phyloP scores from a whole-genome alignment of 2,888 invertebrate species.

The Opisthograptis luteolata region DNA sequence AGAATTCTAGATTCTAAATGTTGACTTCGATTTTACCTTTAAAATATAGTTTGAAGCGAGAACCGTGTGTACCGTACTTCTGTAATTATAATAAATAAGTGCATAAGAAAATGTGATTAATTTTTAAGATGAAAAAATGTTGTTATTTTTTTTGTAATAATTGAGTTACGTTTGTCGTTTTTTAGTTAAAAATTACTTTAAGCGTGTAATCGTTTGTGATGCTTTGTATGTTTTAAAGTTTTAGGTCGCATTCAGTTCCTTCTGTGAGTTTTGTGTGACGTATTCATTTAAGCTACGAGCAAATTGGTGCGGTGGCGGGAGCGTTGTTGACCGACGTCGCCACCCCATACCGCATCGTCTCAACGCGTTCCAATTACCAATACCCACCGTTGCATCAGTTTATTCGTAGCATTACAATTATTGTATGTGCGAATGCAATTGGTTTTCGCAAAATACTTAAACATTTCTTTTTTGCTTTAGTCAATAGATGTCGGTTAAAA shows the following conservation, averaged over 20 bases:
- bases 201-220: conserved; percentile 40
- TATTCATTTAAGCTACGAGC: background rate
- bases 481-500: background rate
- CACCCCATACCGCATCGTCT: no score
- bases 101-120: conserved; percentile 50
- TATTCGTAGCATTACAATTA: background rate
- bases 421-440: conserved; percentile 5
- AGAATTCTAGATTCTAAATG: background rate
- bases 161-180: conserved; percentile 71
- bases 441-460: conserved; percentile 15
- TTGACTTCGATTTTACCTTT: no score
- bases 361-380: no score
- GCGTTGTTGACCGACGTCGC: background rate
- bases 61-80: background rate
- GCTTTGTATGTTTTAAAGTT: conserved; percentile 33
- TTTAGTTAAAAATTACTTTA: conserved; percentile 45
- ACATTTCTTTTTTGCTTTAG: background rate
- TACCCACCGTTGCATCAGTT: conserved; percentile 4
- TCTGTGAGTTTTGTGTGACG: conserved; percentile 20
- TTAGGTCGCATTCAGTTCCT: conserved; percentile 19
- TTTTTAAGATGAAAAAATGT: conserved; percentile 47
- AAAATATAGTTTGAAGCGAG: conserved; percentile 7
- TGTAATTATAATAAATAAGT: conserved; percentile 20
- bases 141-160: conserved; percentile 55
- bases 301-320: background rate